Percentiles rank a stretch among this genome's conserved stretches.
Conservation (phyloP, 2,113 vertebrate genomes). For the Microtus pennsylvanicus region DNA sequence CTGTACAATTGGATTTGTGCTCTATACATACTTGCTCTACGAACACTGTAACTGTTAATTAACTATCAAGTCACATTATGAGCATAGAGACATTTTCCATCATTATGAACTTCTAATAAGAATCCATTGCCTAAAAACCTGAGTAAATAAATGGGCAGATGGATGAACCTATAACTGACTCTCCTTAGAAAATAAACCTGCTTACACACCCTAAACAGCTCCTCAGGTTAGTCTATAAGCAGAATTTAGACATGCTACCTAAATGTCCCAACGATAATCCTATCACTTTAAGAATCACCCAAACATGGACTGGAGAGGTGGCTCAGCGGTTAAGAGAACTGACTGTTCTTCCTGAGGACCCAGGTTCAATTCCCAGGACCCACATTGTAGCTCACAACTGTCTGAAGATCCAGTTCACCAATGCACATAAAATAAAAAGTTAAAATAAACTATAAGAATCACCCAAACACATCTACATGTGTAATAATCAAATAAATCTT, state of each 20-base stretch:
- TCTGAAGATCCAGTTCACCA: too few relatives aligned
- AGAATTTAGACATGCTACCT: conserved; percentile 48
- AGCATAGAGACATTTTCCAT: not conserved
- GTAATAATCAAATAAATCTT: not conserved
- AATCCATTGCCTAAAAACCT: not conserved
- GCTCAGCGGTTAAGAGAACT: too few relatives aligned
- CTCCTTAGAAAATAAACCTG: not conserved
- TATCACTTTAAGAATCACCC: not conserved
- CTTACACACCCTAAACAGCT: not conserved
- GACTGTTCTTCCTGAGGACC: too few relatives aligned
- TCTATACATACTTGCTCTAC: not conserved
- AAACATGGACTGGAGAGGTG: not conserved
- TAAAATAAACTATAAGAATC: not conserved
- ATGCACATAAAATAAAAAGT: too few relatives aligned
- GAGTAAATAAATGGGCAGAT: not conserved
- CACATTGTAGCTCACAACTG: too few relatives aligned
- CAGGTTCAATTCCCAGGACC: too few relatives aligned
- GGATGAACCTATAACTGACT: not conserved
- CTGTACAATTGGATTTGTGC: not conserved
- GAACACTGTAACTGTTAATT: not conserved
- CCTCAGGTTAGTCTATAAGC: not conserved
- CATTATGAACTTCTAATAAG: not conserved
- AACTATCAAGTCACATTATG: not conserved
- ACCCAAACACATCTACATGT: not conserved
- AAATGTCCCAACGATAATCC: not conserved